Conservation (phyloP, 2,797 vertebrate species). For the Anguilla anguilla region DNA sequence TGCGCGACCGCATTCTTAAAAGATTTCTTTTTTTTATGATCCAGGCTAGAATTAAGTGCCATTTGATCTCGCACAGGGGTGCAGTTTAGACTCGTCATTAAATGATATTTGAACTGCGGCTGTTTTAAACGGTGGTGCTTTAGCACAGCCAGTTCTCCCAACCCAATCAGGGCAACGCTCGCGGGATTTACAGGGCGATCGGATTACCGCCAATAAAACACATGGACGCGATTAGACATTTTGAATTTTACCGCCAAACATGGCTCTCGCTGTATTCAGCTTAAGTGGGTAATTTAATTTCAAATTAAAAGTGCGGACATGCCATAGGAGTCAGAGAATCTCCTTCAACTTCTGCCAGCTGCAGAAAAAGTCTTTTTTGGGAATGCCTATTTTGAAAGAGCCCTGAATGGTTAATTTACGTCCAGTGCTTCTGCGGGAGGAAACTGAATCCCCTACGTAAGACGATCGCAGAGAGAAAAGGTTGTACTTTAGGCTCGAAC, state of each 20-base stretch:
- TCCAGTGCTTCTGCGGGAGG: slow-evolving; percentile 47
- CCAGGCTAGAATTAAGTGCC: slow-evolving; percentile 1
- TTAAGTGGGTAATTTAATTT: slow-evolving; percentile 57
- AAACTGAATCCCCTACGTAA: slow-evolving; percentile 68
- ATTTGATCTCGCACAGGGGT: neutral
- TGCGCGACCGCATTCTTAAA: slow-evolving; percentile 16
- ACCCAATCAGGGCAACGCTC: slow-evolving; percentile 55
- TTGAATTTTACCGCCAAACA: slow-evolving; percentile 59
- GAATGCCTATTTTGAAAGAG: slow-evolving; percentile 56
- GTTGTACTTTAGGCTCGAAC: slow-evolving; percentile 55
- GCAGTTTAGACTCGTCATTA: slow-evolving; percentile 10
- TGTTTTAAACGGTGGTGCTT: slow-evolving; percentile 53
- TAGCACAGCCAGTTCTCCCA: slow-evolving; percentile 58
- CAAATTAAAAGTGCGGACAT: slow-evolving; percentile 45
- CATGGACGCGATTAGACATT: slow-evolving; percentile 61
- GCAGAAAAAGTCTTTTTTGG: slow-evolving; percentile 60
- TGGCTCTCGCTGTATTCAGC: slow-evolving; percentile 56
- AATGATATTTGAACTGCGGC: slow-evolving; percentile 45
- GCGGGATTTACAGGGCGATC: slow-evolving; percentile 51
- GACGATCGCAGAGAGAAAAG: slow-evolving; percentile 52
- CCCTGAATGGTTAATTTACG: slow-evolving; percentile 56
- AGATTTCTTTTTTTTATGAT: neutral
- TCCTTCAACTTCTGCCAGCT: slow-evolving; percentile 53
- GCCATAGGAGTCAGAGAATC: slow-evolving; percentile 59
- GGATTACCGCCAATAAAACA: slow-evolving; percentile 60